Conservation (phyloP, 2,797 vertebrate genomes). For the Squalus acanthias region DNA sequence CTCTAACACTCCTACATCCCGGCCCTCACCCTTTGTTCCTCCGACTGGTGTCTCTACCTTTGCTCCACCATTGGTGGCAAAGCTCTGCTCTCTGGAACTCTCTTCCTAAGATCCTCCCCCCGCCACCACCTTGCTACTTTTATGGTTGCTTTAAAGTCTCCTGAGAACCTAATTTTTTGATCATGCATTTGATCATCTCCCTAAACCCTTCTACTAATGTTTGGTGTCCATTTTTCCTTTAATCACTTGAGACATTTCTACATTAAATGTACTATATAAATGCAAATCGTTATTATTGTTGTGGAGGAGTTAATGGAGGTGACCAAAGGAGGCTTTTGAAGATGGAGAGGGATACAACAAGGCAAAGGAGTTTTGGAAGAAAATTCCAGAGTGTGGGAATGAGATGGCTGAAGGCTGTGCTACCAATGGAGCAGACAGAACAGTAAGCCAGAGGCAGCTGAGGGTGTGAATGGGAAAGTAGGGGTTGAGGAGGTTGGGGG, state of each 20-base stretch:
- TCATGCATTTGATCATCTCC: background rate
- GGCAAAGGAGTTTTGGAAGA: background rate
- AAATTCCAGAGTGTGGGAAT: background rate
- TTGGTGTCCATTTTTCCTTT: too few relatives aligned
- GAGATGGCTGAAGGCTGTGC: background rate
- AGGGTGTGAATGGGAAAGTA: background rate
- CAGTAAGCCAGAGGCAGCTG: too few relatives aligned
- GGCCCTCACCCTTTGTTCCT: too few relatives aligned
- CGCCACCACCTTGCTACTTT: background rate
- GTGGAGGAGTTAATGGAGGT: too few relatives aligned
- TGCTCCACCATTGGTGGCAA: too few relatives aligned
- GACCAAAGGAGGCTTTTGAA: background rate
- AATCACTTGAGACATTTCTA: too few relatives aligned
- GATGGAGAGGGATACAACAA: background rate
- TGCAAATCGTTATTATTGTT: too few relatives aligned
- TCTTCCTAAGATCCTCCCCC: background rate
- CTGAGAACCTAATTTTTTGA: background rate
- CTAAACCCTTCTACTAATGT: background rate
- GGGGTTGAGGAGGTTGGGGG: background rate
- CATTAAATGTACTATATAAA: too few relatives aligned
- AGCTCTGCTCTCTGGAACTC: too few relatives aligned
- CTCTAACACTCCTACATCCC: too few relatives aligned
- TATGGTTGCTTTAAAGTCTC: background rate
- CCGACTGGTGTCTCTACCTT: too few relatives aligned
- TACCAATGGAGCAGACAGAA: background rate